These are phyloP conservation scores for Lycocerus yunnanus DNA, from an alignment of 2,888 invertebrate genomes.

Conservation along the genomic window DNA sequence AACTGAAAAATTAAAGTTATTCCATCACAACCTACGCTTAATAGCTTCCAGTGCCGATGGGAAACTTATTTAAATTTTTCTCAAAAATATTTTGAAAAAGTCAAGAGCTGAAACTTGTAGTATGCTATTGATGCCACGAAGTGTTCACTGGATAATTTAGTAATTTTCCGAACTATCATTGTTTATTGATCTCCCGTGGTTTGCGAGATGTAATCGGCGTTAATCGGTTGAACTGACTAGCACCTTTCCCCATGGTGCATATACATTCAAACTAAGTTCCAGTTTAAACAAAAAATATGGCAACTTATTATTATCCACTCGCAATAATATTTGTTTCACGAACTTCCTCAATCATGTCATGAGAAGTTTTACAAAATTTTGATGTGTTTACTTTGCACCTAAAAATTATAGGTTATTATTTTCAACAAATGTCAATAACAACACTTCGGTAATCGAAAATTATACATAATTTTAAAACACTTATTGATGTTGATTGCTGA, in stretches of 20 bases:
- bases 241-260: slow-evolving; percentile 49
- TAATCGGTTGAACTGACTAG: slow-evolving; percentile 51
- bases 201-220: slow-evolving; percentile 52
- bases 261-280: slow-evolving; percentile 35
- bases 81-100: too few relatives aligned
- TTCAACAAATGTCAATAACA: slow-evolving; percentile 32
- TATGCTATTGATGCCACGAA: slow-evolving; percentile 32
- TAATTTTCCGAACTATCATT: slow-evolving; percentile 52
- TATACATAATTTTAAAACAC: slow-evolving; percentile 23
- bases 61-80: too few relatives aligned
- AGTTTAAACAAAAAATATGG: not conserved
- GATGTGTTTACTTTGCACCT: slow-evolving; percentile 33
- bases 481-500: slow-evolving; percentile 16
- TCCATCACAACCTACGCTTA: too few relatives aligned
- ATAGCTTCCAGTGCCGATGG: too few relatives aligned
- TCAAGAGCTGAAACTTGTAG: not conserved
- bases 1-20: too few relatives aligned
- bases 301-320: slow-evolving; percentile 1
- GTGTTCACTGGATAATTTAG: slow-evolving; percentile 48
- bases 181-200: slow-evolving; percentile 52
- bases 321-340: slow-evolving; percentile 20
- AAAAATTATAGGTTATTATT: slow-evolving; percentile 36
- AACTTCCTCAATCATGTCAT: not conserved
- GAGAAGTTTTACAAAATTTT: not conserved
- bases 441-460: slow-evolving; percentile 31